A percentile compares a stretch with the other conserved stretches of the same genome.
Evolutionary conservation across 2,113 vertebrate genomes (phyloP).

Genomic region (Cavia porcellus): DNA sequence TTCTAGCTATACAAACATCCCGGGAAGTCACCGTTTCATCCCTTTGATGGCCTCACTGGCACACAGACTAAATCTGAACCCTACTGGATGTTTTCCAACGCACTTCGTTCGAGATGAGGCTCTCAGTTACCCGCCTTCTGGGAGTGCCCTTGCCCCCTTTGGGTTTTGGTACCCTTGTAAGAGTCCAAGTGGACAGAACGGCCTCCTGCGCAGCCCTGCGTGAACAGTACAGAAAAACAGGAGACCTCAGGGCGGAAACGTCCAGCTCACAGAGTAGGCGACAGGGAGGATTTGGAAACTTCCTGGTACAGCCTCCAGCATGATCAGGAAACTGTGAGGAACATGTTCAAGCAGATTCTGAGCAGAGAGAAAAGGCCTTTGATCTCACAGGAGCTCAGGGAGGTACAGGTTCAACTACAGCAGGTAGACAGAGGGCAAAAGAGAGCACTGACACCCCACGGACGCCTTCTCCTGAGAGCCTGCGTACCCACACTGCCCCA

Average conservation of each 20-base stretch:
- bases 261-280: neutral
- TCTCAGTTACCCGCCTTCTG: neutral
- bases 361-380: neutral
- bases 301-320: neutral
- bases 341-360: neutral
- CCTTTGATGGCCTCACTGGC: neutral
- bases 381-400: neutral
- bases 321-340: neutral
- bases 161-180: neutral
- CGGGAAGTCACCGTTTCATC: neutral
- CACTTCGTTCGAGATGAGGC: neutral
- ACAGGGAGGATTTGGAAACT: neutral
- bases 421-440: neutral
- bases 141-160: neutral
- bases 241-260: neutral
- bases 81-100: neutral
- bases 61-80: neutral
- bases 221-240: neutral
- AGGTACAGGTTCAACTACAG: neutral
- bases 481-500: fast-evolving
- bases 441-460: neutral
- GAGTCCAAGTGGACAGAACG: neutral
- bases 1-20: neutral
- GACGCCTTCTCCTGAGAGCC: neutral
- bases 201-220: neutral